Evolutionary conservation across 2,113 vertebrate species (phyloP).

Genomic region (Eleginops maclovinus): DNA sequence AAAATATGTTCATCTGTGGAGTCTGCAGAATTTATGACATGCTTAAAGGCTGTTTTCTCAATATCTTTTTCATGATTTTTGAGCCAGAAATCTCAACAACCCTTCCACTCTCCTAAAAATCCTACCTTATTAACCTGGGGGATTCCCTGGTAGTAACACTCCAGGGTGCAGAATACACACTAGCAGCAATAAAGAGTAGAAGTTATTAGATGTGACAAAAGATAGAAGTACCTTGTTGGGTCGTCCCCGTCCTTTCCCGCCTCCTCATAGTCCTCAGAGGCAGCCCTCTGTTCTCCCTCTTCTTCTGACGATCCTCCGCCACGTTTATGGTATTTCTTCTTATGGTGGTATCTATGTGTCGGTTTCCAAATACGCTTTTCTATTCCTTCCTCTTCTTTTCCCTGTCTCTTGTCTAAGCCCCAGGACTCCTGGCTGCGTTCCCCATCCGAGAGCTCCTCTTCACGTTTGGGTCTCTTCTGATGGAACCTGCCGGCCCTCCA

Average conservation of each 20-base stretch:
- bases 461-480: slow-evolving; percentile 56
- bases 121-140: too few relatives aligned
- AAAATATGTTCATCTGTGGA: background rate
- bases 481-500: slow-evolving; percentile 53
- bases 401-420: slow-evolving; percentile 53
- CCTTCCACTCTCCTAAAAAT: too few relatives aligned
- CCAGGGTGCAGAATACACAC: background rate
- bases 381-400: slow-evolving; percentile 51
- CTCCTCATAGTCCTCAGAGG: slow-evolving; percentile 54
- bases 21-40: background rate
- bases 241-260: slow-evolving; percentile 55
- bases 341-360: slow-evolving; percentile 68
- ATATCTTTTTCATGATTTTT: too few relatives aligned
- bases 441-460: slow-evolving; percentile 50
- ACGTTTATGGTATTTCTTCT: slow-evolving; percentile 67
- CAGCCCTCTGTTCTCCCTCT: slow-evolving; percentile 55
- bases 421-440: slow-evolving; percentile 72
- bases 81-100: too few relatives aligned
- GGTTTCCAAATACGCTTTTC: slow-evolving; percentile 76
- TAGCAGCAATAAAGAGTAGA: background rate
- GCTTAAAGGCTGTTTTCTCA: too few relatives aligned
- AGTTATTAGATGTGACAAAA: background rate
- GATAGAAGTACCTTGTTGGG: slow-evolving; percentile 65
- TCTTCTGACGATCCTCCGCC: slow-evolving; percentile 60
- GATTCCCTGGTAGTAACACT: too few relatives aligned